A percentile compares a stretch with the other conserved stretches of the same genome.
These are phyloP conservation scores for Cephus cinctus DNA, from an alignment of 1,140 invertebrate genomes.

Conservation along the genomic window DNA sequence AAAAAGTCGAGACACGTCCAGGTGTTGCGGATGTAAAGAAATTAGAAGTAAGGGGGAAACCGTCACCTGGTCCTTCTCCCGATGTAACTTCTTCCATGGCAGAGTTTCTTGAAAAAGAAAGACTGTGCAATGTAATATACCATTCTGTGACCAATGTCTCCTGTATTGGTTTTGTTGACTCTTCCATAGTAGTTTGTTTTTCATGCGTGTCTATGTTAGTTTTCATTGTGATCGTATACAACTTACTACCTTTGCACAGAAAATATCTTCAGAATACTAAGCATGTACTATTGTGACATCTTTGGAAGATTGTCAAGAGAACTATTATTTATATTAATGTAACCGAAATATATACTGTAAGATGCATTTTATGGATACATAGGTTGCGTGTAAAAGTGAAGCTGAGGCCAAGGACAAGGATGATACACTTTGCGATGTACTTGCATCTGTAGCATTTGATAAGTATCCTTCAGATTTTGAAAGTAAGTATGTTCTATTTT, in stretches of 20 bases:
- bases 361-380: no score
- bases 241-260: no score
- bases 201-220: no score
- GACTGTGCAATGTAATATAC: constrained; percentile 45
- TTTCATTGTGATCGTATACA: no score
- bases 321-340: no score
- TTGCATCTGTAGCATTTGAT: constrained; percentile 45
- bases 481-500: constrained; percentile 33
- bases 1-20: constrained; percentile 31
- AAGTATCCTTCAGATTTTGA: constrained; percentile 52
- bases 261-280: no score
- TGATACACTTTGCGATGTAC: constrained; percentile 43
- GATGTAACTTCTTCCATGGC: constrained; percentile 45
- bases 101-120: constrained; percentile 48
- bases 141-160: no score
- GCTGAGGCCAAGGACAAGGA: constrained; percentile 37
- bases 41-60: constrained; percentile 17
- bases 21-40: constrained; percentile 22
- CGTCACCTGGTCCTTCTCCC: constrained; percentile 26
- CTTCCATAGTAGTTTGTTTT: no score
- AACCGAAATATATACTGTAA: no score
- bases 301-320: no score
- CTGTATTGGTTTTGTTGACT: no score
- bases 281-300: no score
- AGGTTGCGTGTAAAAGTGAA: constrained; percentile 33